Conservation (phyloP, 2,113 vertebrate genomes). For the Pedetes capensis region DNA sequence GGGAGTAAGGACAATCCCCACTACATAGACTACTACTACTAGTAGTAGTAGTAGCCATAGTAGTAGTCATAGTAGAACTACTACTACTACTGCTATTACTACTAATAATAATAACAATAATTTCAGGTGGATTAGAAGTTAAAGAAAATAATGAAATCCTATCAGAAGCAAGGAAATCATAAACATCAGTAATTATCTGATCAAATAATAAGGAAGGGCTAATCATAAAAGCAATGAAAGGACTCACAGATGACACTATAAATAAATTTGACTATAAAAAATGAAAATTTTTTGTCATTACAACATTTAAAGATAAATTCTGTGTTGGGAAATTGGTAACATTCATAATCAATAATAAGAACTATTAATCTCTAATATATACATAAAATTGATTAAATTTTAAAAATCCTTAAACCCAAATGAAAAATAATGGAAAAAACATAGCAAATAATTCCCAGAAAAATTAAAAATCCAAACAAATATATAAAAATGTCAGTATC, state of each 20-base stretch:
- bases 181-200: neutral
- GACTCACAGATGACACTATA: neutral
- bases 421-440: constrained; percentile 4
- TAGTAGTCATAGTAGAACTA: no score
- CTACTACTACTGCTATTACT: no score
- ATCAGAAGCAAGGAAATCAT: neutral
- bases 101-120: no score
- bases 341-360: constrained; percentile 3
- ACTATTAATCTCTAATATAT: neutral
- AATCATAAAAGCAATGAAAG: neutral
- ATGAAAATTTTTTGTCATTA: neutral
- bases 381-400: neutral
- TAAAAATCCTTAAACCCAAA: neutral
- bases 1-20: neutral
- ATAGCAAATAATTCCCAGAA: neutral
- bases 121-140: neutral
- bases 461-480: neutral
- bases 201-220: neutral
- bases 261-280: neutral
- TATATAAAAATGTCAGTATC: neutral
- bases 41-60: no score
- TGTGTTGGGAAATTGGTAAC: neutral
- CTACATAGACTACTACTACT: neutral
- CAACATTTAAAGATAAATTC: constrained; percentile 19
- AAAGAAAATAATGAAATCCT: neutral